Percentiles rank a stretch among this genome's conserved stretches.
Conservation (phyloP, 2,113 vertebrate species). For the Cygnus atratus region DNA sequence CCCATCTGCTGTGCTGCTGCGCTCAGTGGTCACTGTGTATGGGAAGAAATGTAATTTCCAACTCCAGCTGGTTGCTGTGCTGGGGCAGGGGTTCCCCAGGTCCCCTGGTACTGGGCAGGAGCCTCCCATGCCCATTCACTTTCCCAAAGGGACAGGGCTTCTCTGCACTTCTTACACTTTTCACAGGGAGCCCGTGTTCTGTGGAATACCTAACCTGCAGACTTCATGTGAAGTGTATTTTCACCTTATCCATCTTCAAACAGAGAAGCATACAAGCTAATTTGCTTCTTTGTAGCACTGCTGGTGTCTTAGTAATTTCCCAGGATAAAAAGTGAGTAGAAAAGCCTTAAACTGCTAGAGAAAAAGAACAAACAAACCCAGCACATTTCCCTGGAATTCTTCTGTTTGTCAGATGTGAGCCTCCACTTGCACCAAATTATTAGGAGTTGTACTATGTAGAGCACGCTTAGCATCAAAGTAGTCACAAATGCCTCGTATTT, state of each 20-base stretch:
- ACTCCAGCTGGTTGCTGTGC: not conserved
- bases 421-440: slow-evolving; percentile 46
- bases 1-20: not conserved
- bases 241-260: not conserved
- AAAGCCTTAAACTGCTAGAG: not conserved
- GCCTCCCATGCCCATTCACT: not conserved
- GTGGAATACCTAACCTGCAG: not conserved
- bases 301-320: slow-evolving; percentile 32
- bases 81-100: not conserved
- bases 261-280: not conserved
- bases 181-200: not conserved
- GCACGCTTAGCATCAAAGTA: slow-evolving; percentile 45
- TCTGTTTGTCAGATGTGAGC: slow-evolving; percentile 20
- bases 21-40: not conserved
- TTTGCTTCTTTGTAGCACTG: slow-evolving; percentile 53
- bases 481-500: slow-evolving; percentile 43
- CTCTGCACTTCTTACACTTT: not conserved
- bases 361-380: slow-evolving; percentile 33
- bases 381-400: slow-evolving; percentile 15
- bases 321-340: slow-evolving; percentile 26
- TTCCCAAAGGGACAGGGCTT: not conserved
- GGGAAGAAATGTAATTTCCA: not conserved
- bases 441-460: slow-evolving; percentile 48
- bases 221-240: not conserved
- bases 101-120: not conserved